Evolutionary conservation across 2,113 vertebrate genomes (phyloP), one percentile per base, ranked within the genome.

Genomic region (Accipiter cooperii): DNA sequence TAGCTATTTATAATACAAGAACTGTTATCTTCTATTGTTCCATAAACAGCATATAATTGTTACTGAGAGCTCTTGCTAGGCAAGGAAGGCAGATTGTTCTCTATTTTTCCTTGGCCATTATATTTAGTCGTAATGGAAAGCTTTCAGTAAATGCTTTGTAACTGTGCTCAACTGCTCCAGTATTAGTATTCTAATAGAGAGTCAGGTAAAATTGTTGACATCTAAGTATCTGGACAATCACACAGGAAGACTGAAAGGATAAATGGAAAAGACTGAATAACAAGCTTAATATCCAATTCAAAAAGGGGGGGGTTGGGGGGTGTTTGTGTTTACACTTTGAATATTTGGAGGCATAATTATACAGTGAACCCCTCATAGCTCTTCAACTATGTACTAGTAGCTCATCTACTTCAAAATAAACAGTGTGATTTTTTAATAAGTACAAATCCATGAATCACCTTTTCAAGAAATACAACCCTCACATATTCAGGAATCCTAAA

Each of bases 251-350:
- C 34, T 46, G 52, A 83, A 51, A 84, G 28, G 10, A 31, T 24
- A 60, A 90, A 44, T 31, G 16, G 64, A 74, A 89, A 77, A 75
- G 38, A 25, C 4, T 36, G 28, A 68, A 38, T 24, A 78, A 69
- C 17, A 69, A 47, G n/a, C 42, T 84, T 68, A 78, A 57, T 26
- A 75, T 7, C 34, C 18, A 63, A 69, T 31, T 60, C 44, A 70
- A 84, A 61, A 60, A 65, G 18, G 7, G 12, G 8, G 5, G 10
- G 1, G 0, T 8, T 8, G 24, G 13, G 13, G 24, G 6, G 8
- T 52, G 51, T 26, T 52, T 16, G 51, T 52, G 10, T 52, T 86
- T 47, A 47, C 5, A 40, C 36, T 42, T 81, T 6, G 19, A 86
- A 28, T 34, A 44, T 63, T 73, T 60, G 68, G 25, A 90, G 38